A percentile compares a stretch with the other conserved stretches of the same genome.
Conservation (phyloP, 2,797 vertebrate genomes). For the Phataginus tetradactyla region DNA sequence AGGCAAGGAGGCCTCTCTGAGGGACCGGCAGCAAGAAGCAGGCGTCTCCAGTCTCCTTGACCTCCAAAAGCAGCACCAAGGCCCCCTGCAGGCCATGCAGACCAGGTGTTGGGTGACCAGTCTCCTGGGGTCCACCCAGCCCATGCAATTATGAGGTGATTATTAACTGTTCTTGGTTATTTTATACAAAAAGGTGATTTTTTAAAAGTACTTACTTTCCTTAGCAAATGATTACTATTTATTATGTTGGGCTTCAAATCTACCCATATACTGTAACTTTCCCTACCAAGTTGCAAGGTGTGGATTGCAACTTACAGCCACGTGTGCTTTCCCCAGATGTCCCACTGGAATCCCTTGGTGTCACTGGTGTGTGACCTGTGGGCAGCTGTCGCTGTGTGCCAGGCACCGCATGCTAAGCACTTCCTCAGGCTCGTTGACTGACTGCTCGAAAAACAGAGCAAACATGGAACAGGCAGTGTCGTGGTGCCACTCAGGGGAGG, state of each 20-base stretch:
- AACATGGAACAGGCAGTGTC: rapidly evolving
- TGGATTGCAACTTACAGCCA: not conserved
- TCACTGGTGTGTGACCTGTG: rapidly evolving
- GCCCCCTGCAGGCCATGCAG: not conserved
- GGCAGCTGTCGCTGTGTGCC: not conserved
- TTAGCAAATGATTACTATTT: not conserved
- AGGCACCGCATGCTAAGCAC: no score
- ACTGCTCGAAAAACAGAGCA: not conserved
- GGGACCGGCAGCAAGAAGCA: rapidly evolving
- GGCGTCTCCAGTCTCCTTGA: not conserved
- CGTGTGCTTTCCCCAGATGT: rapidly evolving
- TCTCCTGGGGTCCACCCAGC: not conserved
- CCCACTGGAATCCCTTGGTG: rapidly evolving
- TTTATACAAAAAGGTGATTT: not conserved
- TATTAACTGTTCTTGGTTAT: not conserved
- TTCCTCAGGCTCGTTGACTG: not conserved
- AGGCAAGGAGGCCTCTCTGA: rapidly evolving
- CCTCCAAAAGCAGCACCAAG: rapidly evolving
- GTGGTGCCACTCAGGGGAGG: not conserved
- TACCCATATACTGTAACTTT: rapidly evolving
- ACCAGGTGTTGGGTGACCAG: no score
- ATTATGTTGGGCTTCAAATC: not conserved
- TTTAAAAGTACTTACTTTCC: not conserved
- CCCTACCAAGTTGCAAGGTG: rapidly evolving
- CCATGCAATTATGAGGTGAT: rapidly evolving